Conservation (phyloP, 2,797 vertebrate species). For the Cirrhinus molitorella region DNA sequence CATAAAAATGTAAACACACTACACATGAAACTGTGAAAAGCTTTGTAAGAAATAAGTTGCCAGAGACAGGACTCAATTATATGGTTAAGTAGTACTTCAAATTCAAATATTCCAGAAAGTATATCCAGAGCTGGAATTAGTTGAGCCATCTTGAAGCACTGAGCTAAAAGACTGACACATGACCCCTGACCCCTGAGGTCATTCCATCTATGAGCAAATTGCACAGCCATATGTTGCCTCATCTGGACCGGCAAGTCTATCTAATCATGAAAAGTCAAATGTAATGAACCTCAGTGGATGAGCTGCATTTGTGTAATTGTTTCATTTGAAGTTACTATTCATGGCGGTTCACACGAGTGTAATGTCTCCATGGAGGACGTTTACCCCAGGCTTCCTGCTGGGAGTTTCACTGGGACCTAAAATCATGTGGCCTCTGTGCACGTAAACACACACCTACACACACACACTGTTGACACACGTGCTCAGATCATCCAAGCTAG, state of each 20-base stretch:
- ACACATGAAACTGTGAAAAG: neutral
- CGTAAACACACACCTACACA: neutral
- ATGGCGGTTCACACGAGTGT: neutral
- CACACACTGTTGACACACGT: neutral
- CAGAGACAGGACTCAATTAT: neutral
- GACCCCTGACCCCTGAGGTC: slow-evolving; percentile 13
- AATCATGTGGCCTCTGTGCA: neutral
- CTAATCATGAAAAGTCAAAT: neutral
- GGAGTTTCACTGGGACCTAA: neutral
- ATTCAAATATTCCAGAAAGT: neutral
- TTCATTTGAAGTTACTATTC: neutral
- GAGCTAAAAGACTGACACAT: slow-evolving; percentile 1
- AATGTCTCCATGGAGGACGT: neutral
- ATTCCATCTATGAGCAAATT: slow-evolving; percentile 37
- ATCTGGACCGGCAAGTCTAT: neutral
- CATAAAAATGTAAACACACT: neutral
- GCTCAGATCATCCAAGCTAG: neutral
- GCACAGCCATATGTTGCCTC: slow-evolving; percentile 1
- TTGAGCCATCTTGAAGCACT: neutral
- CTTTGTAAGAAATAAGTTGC: neutral
- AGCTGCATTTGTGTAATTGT: neutral
- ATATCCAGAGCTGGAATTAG: neutral
- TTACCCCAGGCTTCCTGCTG: neutral
- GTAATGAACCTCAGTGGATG: neutral
- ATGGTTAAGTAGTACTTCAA: no score